Percentiles rank a stretch among this genome's conserved stretches.
Evolutionary conservation across 2,888 invertebrate genomes (phyloP).

Genomic region (Scrobipalpa atriplicella): DNA sequence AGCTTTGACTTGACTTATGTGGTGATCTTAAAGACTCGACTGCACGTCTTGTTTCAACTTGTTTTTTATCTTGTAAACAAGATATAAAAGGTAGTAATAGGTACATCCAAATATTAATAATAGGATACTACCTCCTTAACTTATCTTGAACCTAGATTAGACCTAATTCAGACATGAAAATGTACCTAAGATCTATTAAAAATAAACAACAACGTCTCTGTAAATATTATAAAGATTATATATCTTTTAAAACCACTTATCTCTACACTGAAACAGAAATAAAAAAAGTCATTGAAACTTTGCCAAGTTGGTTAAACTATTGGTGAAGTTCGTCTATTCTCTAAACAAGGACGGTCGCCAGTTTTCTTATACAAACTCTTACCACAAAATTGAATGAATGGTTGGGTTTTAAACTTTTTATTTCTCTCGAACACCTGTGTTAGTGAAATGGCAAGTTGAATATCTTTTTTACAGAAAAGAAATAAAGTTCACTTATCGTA

Average conservation of each 20-base stretch:
- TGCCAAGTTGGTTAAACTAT: constrained; percentile 54
- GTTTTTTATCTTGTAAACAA: too few relatives aligned
- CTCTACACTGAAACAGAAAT: constrained; percentile 34
- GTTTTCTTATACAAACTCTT: not conserved
- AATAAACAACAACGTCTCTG: too few relatives aligned
- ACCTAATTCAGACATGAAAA: too few relatives aligned
- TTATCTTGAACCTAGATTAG: too few relatives aligned
- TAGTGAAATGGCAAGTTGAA: not conserved
- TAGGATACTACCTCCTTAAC: too few relatives aligned
- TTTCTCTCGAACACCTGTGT: constrained; percentile 14
- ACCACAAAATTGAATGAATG: not conserved
- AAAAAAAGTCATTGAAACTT: constrained; percentile 49
- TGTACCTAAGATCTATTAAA: too few relatives aligned
- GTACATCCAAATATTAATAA: too few relatives aligned
- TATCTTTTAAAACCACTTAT: constrained; percentile 6
- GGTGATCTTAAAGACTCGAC: not conserved
- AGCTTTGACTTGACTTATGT: constrained; percentile 38
- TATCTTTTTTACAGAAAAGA: constrained; percentile 2
- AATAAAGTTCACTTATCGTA: constrained; percentile 6
- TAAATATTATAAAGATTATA: not conserved
- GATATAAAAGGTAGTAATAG: too few relatives aligned
- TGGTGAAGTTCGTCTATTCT: constrained; percentile 32
- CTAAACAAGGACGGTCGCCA: constrained; percentile 35
- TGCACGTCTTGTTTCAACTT: too few relatives aligned
- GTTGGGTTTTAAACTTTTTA: not conserved